These are phyloP conservation scores for Diadophis punctatus DNA, from an alignment of 2,113 vertebrate genomes.

Conservation along the genomic window DNA sequence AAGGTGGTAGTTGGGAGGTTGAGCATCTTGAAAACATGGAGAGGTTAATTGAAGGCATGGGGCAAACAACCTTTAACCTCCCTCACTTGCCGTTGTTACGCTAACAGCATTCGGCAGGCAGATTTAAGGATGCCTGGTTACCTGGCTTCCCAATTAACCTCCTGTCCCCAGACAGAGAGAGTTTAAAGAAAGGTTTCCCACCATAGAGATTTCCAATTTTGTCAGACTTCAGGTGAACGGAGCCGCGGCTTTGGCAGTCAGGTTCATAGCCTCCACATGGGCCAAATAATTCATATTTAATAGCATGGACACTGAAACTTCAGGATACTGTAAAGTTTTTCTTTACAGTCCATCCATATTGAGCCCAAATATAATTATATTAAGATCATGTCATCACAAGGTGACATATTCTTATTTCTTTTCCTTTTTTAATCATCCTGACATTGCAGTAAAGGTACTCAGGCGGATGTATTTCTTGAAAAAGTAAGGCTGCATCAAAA, in stretches of 20 bases:
- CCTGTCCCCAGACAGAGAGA: constrained; percentile 31
- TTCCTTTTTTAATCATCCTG: neutral
- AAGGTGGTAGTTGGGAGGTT: neutral
- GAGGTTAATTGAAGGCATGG: constrained; percentile 64
- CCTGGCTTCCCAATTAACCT: constrained; percentile 66
- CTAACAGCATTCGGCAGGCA: constrained; percentile 39
- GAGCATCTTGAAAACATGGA: constrained; percentile 35
- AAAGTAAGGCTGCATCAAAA: neutral
- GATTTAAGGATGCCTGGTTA: constrained; percentile 59
- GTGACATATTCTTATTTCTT: neutral
- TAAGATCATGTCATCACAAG: neutral
- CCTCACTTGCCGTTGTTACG: constrained; percentile 44
- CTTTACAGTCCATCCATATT: accelerated
- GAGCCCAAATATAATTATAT: neutral
- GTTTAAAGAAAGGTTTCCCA: constrained; percentile 34
- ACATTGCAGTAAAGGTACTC: neutral
- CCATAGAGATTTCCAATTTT: constrained; percentile 21
- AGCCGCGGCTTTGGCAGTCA: neutral
- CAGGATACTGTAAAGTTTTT: neutral
- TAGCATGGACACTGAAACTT: neutral
- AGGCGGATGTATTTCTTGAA: neutral
- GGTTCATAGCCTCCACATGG: neutral
- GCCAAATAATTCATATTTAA: neutral
- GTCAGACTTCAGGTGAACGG: constrained; percentile 8
- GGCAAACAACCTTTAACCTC: constrained; percentile 50